These are phyloP conservation scores for Prunella strophiata DNA, from an alignment of 2,797 vertebrate genomes.

Conservation along the genomic window DNA sequence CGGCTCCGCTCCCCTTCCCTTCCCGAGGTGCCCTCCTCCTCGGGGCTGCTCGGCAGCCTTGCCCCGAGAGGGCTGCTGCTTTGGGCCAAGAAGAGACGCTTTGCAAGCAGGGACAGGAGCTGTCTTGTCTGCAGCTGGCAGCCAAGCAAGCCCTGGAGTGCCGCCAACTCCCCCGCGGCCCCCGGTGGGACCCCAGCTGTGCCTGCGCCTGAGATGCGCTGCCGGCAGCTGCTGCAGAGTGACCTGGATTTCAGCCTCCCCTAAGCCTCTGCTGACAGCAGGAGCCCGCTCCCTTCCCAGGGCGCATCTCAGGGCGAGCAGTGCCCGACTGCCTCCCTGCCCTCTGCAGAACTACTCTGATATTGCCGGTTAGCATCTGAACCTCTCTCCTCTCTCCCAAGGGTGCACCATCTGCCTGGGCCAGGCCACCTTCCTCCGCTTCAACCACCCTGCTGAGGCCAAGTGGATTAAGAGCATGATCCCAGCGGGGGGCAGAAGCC, in stretches of 20 bases:
- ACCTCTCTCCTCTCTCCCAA: conserved; percentile 56
- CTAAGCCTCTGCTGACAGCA: conserved; percentile 6
- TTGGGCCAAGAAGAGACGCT: neutral
- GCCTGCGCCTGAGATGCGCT: neutral
- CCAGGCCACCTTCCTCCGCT: conserved; percentile 92
- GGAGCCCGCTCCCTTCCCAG: neutral
- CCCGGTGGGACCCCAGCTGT: conserved; percentile 39
- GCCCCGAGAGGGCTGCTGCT: neutral
- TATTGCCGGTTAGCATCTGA: neutral
- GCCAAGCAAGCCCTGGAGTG: neutral
- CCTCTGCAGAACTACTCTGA: rapidly evolving
- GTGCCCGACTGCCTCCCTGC: neutral
- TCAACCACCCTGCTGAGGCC: conserved; percentile 96
- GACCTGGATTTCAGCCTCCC: conserved; percentile 49
- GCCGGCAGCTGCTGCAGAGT: neutral
- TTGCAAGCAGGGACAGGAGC: conserved; percentile 16
- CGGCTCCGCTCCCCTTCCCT: rapidly evolving
- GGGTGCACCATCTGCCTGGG: conserved; percentile 98
- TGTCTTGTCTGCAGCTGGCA: conserved; percentile 51
- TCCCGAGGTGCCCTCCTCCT: neutral
- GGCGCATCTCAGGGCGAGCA: rapidly evolving
- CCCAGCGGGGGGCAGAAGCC: conserved; percentile 74
- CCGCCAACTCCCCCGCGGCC: neutral
- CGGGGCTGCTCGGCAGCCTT: neutral
- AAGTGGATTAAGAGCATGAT: conserved; percentile 97